phyloP scores from a whole-genome alignment of 2,888 invertebrate genomes.

The Hypolimnas misippus region DNA sequence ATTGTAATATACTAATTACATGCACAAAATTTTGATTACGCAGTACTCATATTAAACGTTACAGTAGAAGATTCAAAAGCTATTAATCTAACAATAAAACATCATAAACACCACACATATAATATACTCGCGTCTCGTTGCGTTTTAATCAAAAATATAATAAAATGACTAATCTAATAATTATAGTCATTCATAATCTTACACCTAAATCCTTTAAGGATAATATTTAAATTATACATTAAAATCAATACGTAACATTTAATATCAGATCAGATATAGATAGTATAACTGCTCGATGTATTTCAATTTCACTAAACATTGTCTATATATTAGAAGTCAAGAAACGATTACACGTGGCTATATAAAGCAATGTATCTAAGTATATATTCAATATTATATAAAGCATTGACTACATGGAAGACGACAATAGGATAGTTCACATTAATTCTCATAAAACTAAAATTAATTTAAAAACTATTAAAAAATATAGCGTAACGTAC shows the following conservation, averaged over 20 bases:
- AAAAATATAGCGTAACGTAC: conserved; percentile 65
- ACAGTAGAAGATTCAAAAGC: conserved; percentile 35
- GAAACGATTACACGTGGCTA: conserved; percentile 7
- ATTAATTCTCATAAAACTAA: conserved; percentile 29
- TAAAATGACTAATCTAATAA: conserved; percentile 41
- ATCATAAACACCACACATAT: conserved; percentile 31
- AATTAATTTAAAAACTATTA: conserved; percentile 34
- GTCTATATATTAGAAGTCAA: conserved; percentile 20
- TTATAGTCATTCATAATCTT: conserved; percentile 36
- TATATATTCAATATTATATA: conserved; percentile 42
- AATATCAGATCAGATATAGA: conserved; percentile 2
- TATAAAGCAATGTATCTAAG: conserved; percentile 18
- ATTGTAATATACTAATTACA: conserved; percentile 12
- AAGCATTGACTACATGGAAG: conserved; percentile 67
- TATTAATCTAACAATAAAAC: conserved; percentile 36
- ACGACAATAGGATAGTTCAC: conserved; percentile 55
- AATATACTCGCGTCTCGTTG: conserved; percentile 43
- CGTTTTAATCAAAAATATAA: conserved; percentile 52
- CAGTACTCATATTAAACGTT: conserved; percentile 29
- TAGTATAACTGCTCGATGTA: neutral
- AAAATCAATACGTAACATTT: conserved; percentile 11
- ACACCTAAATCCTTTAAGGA: conserved; percentile 57
- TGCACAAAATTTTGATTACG: conserved; percentile 6
- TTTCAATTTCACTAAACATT: neutral
- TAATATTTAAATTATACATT: conserved; percentile 39